These are phyloP conservation scores for Rotaria macrura DNA, from an alignment of 2,888 invertebrate species.

Conservation along the genomic window DNA sequence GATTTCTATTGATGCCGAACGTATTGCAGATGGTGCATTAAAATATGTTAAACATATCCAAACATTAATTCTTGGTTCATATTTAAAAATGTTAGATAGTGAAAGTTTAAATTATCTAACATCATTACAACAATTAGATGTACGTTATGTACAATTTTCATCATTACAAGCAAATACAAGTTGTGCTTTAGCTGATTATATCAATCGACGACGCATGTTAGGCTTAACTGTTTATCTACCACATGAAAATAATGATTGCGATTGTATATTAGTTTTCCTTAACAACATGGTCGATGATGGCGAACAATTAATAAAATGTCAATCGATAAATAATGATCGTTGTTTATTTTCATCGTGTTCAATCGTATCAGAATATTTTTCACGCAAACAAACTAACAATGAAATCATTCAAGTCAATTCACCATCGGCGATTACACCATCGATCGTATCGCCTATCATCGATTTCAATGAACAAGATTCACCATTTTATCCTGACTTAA, in stretches of 20 bases:
- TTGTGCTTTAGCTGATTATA: neutral
- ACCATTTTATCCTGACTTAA: neutral
- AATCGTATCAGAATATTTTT: neutral
- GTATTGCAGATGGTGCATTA: neutral
- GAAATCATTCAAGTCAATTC: neutral
- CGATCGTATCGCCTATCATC: neutral
- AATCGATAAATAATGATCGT: neutral
- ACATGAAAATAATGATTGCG: neutral
- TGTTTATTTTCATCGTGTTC: neutral
- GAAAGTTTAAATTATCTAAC: neutral
- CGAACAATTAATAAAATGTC: neutral
- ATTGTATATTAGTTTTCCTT: neutral
- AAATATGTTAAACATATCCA: neutral
- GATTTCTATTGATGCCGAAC: neutral
- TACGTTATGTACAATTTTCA: neutral
- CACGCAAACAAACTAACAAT: neutral
- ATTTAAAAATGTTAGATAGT: neutral
- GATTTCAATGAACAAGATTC: neutral
- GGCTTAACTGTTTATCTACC: neutral
- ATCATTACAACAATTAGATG: neutral
- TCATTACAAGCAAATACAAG: neutral
- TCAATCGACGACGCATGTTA: neutral
- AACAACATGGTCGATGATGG: neutral
- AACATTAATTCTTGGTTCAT: conserved; percentile 1
- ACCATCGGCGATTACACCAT: neutral